These are phyloP conservation scores for Phaethon lepturus DNA, from an alignment of 2,113 vertebrate species.

Conservation along the genomic window DNA sequence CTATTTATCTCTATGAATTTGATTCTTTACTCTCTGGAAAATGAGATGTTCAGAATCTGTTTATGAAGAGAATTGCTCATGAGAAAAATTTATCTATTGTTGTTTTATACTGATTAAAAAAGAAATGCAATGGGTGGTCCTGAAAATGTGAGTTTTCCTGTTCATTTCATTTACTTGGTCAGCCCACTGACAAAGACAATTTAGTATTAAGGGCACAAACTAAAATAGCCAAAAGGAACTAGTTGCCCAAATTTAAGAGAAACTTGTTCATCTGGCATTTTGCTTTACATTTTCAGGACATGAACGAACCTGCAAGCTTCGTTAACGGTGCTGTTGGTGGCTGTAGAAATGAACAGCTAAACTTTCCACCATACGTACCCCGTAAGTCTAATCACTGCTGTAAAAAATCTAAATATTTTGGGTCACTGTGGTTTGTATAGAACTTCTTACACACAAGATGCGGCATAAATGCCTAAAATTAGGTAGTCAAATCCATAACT, in stretches of 20 bases:
- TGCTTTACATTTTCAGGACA: constrained; percentile 79
- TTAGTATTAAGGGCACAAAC: not conserved
- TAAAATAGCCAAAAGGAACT: not conserved
- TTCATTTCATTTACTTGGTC: not conserved
- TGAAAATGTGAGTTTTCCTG: not conserved
- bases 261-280: not conserved
- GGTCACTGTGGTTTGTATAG: not conserved
- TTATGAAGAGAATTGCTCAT: not conserved
- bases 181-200: not conserved
- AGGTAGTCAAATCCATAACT: not conserved
- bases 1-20: not conserved
- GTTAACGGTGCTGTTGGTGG: constrained; percentile 84
- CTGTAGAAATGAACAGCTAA: constrained; percentile 55
- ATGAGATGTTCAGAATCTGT: not conserved
- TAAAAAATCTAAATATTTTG: rapidly evolving
- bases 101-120: not conserved
- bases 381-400: constrained; percentile 70
- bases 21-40: not conserved
- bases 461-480: not conserved
- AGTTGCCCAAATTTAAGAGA: no score
- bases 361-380: constrained; percentile 87
- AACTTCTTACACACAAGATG: not conserved
- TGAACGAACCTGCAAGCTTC: constrained; percentile 93
- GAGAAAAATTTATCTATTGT: not conserved
- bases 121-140: not conserved